Conservation (phyloP, 2,888 invertebrate species). For the Agriotes lineatus region DNA sequence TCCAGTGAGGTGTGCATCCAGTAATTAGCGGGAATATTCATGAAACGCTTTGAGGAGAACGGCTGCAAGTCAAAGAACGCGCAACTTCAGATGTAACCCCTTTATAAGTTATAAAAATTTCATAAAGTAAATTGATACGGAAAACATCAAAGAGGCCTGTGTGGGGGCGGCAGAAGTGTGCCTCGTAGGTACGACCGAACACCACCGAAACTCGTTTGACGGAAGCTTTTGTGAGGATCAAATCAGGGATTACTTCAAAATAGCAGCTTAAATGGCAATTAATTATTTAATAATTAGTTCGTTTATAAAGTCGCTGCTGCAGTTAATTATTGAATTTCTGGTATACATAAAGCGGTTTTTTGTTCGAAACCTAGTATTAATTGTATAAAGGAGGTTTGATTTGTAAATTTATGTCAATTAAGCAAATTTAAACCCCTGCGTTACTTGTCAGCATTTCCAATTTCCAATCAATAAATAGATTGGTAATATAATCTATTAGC, state of each 20-base stretch:
- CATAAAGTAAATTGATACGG: conserved; percentile 17
- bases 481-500: too few relatives aligned
- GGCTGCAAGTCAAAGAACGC: conserved; percentile 2
- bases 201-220: not conserved
- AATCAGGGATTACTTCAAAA: not conserved
- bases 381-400: too few relatives aligned
- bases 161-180: conserved; percentile 8
- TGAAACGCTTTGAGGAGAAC: not conserved
- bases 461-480: too few relatives aligned
- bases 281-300: too few relatives aligned
- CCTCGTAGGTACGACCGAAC: not conserved
- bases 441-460: too few relatives aligned
- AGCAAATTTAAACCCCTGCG: too few relatives aligned
- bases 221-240: conserved; percentile 5
- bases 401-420: too few relatives aligned
- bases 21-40: conserved; percentile 10
- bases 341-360: too few relatives aligned
- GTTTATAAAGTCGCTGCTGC: too few relatives aligned
- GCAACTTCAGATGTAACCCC: conserved; percentile 4
- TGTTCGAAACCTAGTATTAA: too few relatives aligned
- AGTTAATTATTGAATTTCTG: too few relatives aligned
- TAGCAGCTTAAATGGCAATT: too few relatives aligned
- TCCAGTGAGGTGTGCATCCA: not conserved
- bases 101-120: conserved; percentile 19
- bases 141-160: not conserved